These are phyloP conservation scores for Sesamia inferens DNA, from an alignment of 2,888 invertebrate genomes.

Conservation along the genomic window DNA sequence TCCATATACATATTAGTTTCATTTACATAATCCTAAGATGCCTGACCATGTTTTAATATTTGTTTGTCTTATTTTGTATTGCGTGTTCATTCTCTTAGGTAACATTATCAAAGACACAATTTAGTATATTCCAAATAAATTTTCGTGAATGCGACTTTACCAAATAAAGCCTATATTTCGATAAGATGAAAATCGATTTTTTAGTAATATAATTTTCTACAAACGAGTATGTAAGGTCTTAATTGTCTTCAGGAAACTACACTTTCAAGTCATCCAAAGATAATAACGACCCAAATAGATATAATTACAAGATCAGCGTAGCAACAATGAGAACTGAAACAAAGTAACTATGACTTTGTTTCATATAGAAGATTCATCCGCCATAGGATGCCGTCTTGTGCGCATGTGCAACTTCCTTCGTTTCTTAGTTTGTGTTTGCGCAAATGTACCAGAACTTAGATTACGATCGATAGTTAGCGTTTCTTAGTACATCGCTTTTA, in stretches of 20 bases:
- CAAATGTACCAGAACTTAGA: slow-evolving; percentile 72
- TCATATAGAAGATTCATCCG: slow-evolving; percentile 56
- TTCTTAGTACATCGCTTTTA: slow-evolving; percentile 62
- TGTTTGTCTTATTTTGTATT: slow-evolving; percentile 5
- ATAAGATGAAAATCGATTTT: not conserved
- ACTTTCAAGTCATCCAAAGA: not conserved
- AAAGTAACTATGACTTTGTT: slow-evolving; percentile 43
- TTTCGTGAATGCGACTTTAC: not conserved
- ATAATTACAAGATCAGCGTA: slow-evolving; percentile 28
- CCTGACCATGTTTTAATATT: slow-evolving; percentile 5
- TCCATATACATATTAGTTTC: slow-evolving; percentile 25
- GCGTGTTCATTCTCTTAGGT: not conserved
- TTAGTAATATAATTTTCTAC: not conserved
- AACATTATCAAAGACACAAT: not conserved
- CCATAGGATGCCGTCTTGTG: slow-evolving; percentile 49
- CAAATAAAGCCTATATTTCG: not conserved
- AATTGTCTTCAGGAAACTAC: not conserved
- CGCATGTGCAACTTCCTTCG: slow-evolving; percentile 77
- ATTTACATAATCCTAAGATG: slow-evolving; percentile 47
- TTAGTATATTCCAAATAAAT: not conserved
- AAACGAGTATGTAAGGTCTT: not conserved
- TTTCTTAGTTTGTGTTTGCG: slow-evolving; percentile 66
- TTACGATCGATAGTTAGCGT: slow-evolving; percentile 66
- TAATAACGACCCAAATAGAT: slow-evolving; percentile 20
- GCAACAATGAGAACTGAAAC: slow-evolving; percentile 49